A percentile compares a stretch with the other conserved stretches of the same genome.
These are phyloP conservation scores for Congeria kusceri DNA, from an alignment of 2,888 invertebrate species.

Conservation along the genomic window DNA sequence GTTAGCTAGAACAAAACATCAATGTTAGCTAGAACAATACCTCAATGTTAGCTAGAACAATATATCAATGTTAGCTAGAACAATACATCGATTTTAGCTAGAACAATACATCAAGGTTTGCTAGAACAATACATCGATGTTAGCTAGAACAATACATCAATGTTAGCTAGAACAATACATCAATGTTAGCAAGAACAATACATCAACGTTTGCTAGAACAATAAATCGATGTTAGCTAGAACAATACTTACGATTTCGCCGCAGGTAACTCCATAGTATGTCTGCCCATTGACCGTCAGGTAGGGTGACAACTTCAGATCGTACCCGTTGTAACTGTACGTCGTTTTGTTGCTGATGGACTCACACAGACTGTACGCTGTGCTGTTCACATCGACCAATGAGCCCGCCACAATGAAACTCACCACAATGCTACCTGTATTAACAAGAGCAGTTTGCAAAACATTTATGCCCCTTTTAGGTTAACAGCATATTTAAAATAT, in stretches of 20 bases:
- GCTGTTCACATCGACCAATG: slow-evolving; percentile 48
- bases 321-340: slow-evolving; percentile 57
- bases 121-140: not conserved
- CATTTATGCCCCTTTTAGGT: not conserved
- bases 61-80: too few species aligned
- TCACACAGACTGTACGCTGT: slow-evolving; percentile 65
- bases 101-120: too few species aligned
- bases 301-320: slow-evolving; percentile 45
- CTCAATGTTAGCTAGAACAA: too few species aligned
- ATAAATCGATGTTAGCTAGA: not conserved
- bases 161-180: too few species aligned
- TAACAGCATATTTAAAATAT: too few species aligned
- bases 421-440: slow-evolving; percentile 72
- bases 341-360: slow-evolving; percentile 46
- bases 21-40: too few species aligned
- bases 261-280: slow-evolving; percentile 65
- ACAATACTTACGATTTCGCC: slow-evolving; percentile 47
- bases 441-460: not conserved
- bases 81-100: too few species aligned
- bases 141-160: slow-evolving; percentile 6
- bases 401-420: slow-evolving; percentile 63
- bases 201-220: too few species aligned
- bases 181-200: too few species aligned
- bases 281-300: slow-evolving; percentile 51
- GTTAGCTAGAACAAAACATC: too few species aligned